These are phyloP conservation scores for Ptychochromis oligacanthus DNA, from an alignment of 2,113 vertebrate genomes.

Conservation along the genomic window DNA sequence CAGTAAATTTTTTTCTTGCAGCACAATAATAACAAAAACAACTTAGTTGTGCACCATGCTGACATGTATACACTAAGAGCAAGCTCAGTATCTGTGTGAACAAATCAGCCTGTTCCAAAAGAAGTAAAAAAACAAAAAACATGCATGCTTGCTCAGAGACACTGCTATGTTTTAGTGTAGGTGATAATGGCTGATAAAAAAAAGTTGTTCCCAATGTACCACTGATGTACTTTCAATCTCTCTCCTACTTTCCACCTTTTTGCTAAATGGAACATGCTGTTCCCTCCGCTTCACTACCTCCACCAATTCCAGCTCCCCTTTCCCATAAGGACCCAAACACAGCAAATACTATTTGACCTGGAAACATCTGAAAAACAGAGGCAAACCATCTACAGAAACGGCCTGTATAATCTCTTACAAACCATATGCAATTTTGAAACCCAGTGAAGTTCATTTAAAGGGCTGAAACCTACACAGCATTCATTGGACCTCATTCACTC, in stretches of 20 bases:
- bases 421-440: background rate
- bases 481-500: background rate
- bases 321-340: slow-evolving; percentile 2
- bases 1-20: background rate
- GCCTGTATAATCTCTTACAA: background rate
- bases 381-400: background rate
- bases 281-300: slow-evolving; percentile 27
- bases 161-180: background rate
- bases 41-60: background rate
- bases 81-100: background rate
- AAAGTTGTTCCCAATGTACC: background rate
- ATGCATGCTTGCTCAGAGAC: rapidly evolving
- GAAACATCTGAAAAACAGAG: background rate
- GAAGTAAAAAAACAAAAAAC: background rate
- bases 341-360: background rate
- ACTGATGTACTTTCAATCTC: background rate
- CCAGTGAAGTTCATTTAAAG: background rate
- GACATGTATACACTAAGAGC: background rate
- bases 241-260: slow-evolving; percentile 17
- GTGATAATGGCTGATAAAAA: background rate
- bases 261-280: slow-evolving; percentile 66
- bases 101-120: background rate
- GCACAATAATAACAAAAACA: background rate
- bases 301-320: slow-evolving; percentile 14
- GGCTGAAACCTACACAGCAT: background rate